Evolutionary conservation across 2,888 invertebrate genomes (phyloP).

Genomic region (Catocala fraxini): DNA sequence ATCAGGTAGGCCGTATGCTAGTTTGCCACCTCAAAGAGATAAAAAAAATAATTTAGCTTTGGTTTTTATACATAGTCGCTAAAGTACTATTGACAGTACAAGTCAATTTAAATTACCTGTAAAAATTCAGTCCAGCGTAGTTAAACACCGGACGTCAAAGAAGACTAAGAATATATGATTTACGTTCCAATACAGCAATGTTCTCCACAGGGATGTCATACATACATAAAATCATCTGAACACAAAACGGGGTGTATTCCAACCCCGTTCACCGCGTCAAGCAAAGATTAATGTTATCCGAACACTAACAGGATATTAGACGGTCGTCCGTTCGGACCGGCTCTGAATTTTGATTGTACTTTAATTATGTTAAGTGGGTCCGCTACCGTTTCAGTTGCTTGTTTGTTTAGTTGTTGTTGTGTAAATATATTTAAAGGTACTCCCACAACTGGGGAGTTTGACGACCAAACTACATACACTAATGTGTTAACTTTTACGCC

Average conservation of each 20-base stretch:
- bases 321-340: slow-evolving; percentile 36
- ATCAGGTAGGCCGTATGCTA: no score
- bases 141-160: not conserved
- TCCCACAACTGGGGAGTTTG: no score
- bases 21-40: no score
- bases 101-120: no score
- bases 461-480: no score
- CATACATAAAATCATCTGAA: slow-evolving; percentile 11
- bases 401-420: not conserved
- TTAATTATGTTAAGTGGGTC: slow-evolving; percentile 47
- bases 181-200: slow-evolving; percentile 8
- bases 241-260: slow-evolving; percentile 22
- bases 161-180: slow-evolving; percentile 10
- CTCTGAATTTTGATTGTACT: slow-evolving; percentile 50
- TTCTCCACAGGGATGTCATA: not conserved
- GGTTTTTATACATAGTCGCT: no score
- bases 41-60: no score
- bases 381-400: slow-evolving; percentile 11
- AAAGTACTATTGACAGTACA: no score
- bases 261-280: slow-evolving; percentile 41
- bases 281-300: slow-evolving; percentile 57
- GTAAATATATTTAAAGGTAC: not conserved
- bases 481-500: no score
- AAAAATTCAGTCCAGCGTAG: no score
- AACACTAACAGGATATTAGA: slow-evolving; percentile 62